A percentile compares a stretch with the other conserved stretches of the same genome.
Conservation (phyloP, 2,797 vertebrate species). For the Coilia nasus region DNA sequence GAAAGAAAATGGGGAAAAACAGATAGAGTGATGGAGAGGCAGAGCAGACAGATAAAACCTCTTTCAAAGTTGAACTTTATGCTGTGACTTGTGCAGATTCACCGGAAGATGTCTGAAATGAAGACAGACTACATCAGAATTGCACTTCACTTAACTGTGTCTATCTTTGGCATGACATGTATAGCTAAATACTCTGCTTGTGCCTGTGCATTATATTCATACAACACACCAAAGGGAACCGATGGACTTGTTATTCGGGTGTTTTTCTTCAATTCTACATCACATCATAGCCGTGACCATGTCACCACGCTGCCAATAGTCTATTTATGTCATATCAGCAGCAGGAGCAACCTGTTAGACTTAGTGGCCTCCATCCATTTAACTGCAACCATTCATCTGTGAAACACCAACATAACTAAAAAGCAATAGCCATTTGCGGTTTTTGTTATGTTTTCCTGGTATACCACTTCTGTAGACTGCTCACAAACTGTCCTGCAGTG, state of each 20-base stretch:
- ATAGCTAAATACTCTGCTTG: background rate
- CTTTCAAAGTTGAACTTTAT: background rate
- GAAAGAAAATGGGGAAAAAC: conserved; percentile 25
- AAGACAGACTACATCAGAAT: background rate
- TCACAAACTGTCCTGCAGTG: background rate
- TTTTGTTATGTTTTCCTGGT: background rate
- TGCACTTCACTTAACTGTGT: background rate
- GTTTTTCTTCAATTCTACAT: background rate
- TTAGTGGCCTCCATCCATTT: background rate
- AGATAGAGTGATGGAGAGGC: background rate
- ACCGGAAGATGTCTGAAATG: background rate
- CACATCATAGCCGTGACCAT: background rate
- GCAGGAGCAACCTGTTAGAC: background rate
- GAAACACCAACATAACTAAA: background rate
- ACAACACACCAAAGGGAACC: background rate
- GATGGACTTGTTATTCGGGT: background rate
- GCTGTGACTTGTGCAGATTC: background rate
- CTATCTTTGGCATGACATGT: background rate
- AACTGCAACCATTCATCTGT: background rate
- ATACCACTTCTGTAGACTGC: background rate
- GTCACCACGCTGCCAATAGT: background rate
- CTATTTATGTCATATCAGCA: background rate
- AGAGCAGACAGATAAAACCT: background rate
- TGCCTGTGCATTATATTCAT: background rate
- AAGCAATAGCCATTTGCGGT: background rate